Base-by-base conservation (phyloP, 2,113 vertebrate species). In the Callorhinus ursinus region DNA sequence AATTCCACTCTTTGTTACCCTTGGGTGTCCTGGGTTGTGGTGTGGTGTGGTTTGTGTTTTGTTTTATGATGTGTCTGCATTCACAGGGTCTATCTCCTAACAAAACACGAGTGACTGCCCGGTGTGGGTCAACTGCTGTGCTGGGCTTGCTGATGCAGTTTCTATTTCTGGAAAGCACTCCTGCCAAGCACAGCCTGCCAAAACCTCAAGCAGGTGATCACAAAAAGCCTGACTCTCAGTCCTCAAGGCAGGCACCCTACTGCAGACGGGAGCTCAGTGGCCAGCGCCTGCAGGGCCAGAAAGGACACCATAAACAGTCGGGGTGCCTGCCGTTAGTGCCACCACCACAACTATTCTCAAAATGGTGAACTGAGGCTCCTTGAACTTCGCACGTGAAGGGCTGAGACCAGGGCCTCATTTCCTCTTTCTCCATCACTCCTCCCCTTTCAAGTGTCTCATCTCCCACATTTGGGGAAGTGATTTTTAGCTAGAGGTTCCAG, bases 381-480 rank as follows among this genome's bases (percentile, higher is more conserved):
- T 12, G n/a, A 82, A 12, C 46, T n/a, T 9, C 26, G 8, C 3
- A 3, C 15, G 15, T 0, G 3, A 72, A n/a, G 42, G 6, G 0
- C n/a, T 72, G 16, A 42, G 19, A 49, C 15, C 36, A 76, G n/a
- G 10, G 21, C 42, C 57, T 76, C 11, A 10, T 22, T 65, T 42
- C 39, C 21, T 79, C 53, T 28, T 59, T 77, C 18, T n/a, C 5
- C 6, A 51, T 19, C 14, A 8, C 18, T 31, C 42, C 26, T 63
- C 31, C 22, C 10, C 4, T 14, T 86, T n/a, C 33, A 57, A 67
- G 36, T 8, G 16, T 49, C 71, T 53, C 31, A 36, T 46, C 1
- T 63, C 55, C 14, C 36, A 57, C 3, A 2, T 81, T 55, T 55
- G 42, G 26, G 22, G 13, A 91, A 53, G n/a, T 12, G 9, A 71